phyloP scores from a whole-genome alignment of 2,888 invertebrate species.

The Harpagoxenus sublaevis region DNA sequence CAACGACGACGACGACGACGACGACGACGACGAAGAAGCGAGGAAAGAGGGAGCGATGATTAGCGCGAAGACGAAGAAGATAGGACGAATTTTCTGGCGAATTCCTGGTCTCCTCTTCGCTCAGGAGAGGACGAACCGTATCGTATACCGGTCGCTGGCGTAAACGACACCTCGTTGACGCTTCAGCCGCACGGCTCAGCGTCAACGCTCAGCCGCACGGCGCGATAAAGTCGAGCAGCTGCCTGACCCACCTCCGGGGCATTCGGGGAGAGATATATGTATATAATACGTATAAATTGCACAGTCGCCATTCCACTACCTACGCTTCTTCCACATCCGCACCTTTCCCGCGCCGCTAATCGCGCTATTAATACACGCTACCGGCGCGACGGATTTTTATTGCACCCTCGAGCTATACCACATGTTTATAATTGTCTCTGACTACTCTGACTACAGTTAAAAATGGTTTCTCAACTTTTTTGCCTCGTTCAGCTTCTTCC shows the following conservation, averaged over 20 bases:
- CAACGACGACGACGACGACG: slow-evolving; percentile 28
- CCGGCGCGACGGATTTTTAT: slow-evolving; percentile 32
- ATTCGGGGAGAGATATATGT: neutral
- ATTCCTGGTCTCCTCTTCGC: slow-evolving; percentile 7
- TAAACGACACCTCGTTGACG: slow-evolving; percentile 32
- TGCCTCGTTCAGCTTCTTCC: neutral
- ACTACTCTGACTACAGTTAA: neutral
- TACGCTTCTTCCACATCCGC: neutral
- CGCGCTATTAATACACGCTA: slow-evolving; percentile 44
- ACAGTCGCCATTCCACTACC: slow-evolving; percentile 2
- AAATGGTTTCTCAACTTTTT: neutral
- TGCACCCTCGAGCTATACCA: slow-evolving; percentile 1
- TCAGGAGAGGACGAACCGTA: neutral
- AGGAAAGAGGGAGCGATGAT: slow-evolving; percentile 30
- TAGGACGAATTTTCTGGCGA: slow-evolving; percentile 55
- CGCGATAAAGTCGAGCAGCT: slow-evolving; percentile 29
- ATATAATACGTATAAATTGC: slow-evolving; percentile 8
- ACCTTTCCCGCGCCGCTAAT: slow-evolving; percentile 40
- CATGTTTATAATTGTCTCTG: neutral
- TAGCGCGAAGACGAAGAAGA: slow-evolving; percentile 46
- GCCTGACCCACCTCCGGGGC: slow-evolving; percentile 14
- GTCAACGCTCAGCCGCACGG: no score
- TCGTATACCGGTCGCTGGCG: neutral
- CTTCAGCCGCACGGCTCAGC: neutral
- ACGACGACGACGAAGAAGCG: slow-evolving; percentile 28